phyloP scores from a whole-genome alignment of 53 echinoderm and acorn worm genomes.

The Echinarachnius parma region DNA sequence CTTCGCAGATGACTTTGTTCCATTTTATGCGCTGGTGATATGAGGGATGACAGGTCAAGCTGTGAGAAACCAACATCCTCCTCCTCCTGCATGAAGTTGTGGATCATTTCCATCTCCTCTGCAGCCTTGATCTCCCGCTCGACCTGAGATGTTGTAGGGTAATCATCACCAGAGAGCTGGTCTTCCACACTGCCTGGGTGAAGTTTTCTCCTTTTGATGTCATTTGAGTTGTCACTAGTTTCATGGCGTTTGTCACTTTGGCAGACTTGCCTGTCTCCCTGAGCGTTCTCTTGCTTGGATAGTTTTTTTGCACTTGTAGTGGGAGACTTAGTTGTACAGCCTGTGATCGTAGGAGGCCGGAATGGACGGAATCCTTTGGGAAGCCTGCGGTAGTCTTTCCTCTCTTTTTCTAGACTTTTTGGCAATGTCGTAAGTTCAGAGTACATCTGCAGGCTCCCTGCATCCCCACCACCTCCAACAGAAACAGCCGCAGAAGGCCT shows the following conservation, averaged over 20 bases:
- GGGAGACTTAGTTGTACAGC: not conserved
- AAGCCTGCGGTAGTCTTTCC: slow-evolving; percentile 24
- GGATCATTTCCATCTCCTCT: slow-evolving; percentile 81
- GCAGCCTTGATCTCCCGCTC: slow-evolving; percentile 82
- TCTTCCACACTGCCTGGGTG: not conserved
- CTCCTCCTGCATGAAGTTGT: slow-evolving; percentile 91
- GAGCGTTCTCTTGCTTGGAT: not conserved
- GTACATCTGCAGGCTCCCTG: not conserved
- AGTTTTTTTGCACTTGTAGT: not conserved
- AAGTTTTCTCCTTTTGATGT: not conserved
- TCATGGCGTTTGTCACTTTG: not conserved
- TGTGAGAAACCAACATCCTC: slow-evolving; percentile 65
- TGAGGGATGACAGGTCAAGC: slow-evolving; percentile 27
- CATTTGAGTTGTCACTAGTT: not conserved
- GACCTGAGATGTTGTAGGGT: slow-evolving; percentile 65
- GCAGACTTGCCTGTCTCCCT: not conserved
- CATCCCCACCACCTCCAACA: slow-evolving; percentile 2
- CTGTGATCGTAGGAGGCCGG: too few relatives aligned
- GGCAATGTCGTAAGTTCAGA: not conserved
- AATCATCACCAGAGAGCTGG: slow-evolving; percentile 56
- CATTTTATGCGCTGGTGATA: not conserved
- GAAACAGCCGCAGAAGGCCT: not conserved
- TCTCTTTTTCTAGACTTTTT: not conserved
- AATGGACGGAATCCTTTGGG: slow-evolving; percentile 90
- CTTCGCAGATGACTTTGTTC: too few relatives aligned